Base-by-base conservation (phyloP, 2,113 vertebrate genomes). In the Sisor rabdophorus region DNA sequence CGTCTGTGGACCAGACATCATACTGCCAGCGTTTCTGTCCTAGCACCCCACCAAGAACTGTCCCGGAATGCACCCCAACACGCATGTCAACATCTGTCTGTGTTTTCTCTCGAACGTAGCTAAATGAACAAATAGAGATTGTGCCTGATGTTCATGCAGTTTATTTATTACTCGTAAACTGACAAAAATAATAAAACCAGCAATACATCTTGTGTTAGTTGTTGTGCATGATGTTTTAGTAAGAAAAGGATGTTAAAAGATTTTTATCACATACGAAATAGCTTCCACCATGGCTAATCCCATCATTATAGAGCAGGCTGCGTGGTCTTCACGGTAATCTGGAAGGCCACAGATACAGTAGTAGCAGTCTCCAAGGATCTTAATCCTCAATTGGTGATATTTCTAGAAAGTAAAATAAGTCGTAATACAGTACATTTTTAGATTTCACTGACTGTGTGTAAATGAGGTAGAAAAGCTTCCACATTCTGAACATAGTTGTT, bases 1-100 rank as follows among this genome's bases (percentile, higher is more conserved):
- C 96, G 0, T 98, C 96, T 0, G 95, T 97, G 22, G 96, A 98
- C 96, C 95, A 98, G 24, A 98, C 96, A 0, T 98, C 96, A 0
- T 96, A 98, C 85, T 98, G 96, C 96, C 96, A 98, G 55, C 95
- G 94, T 64, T 96, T 97, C 91, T 98, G 96, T 22, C 96, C 96
- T 58, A 98, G 91, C 10, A 98, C 96, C 0, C 96, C 96, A 0
- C 96, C 96, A 67, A 98, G 92, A 65, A 98, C 96, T 0, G 95
- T 94, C 2, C 96, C 96, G 0, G 93, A 96, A 90, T 98, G 96
- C 36, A 98, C 94, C 0, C 96, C 96, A 0, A 98, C 96, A 0
- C 96, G 94, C 96, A 98, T 98, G 89, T 97, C 95, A 53, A 98
- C 96, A 0, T 95, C 92, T 0, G 96, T 98, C 86, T 94, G 92